Evolutionary conservation across 2,797 vertebrate species (phyloP), one percentile per base, ranked within the genome.

Genomic region (Chaetodon trifasciatus): DNA sequence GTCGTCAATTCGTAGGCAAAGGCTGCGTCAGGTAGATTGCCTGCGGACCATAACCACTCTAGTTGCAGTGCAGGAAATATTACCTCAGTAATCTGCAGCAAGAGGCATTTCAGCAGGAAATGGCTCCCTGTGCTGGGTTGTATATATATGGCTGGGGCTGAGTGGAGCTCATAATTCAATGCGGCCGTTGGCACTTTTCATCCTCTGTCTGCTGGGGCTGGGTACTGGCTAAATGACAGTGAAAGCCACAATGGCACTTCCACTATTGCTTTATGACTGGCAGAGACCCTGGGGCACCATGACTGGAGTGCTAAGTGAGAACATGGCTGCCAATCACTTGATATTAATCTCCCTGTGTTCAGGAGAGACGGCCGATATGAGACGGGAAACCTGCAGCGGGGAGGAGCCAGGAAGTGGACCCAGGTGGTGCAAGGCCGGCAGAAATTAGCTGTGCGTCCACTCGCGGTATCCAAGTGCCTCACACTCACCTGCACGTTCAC

Each of bases 91-190:
- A 92, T 91, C 88, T 93, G 90, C 81, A 82, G 86, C 88, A 89
- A 86, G 89, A 91, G 90, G 86, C 89, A 85, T 90, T 92, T 91
- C 78, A 87, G 86, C 83, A 72, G 86, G 88, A 93, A 92, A 94
- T 75, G 76, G 81, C 85, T 93, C 88, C 90, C 89, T 50, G 74
- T 67, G 74, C 86, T 78, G 72, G 81, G 82, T n/a, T 81, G 86
- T 91, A 84, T 91, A 89, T 90, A 89, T 91, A 90, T 66, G 83
- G 76, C 82, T 4, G n/a, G 82, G 84, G 82, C 81, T 70, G 87
- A 90, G 84, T 70, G 66, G 10, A 79, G 56, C 90, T 89, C 85
- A 82, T 92, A 92, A 91, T 79, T 94, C 91, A 92, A 21, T 28
- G 70, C 21, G 5, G 79, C 79, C 68, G 75, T 86, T 89, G 89